Evolutionary conservation across 2,797 vertebrate genomes (phyloP), one percentile per base, ranked within the genome.

Genomic region (Bovichtus diacanthus): DNA sequence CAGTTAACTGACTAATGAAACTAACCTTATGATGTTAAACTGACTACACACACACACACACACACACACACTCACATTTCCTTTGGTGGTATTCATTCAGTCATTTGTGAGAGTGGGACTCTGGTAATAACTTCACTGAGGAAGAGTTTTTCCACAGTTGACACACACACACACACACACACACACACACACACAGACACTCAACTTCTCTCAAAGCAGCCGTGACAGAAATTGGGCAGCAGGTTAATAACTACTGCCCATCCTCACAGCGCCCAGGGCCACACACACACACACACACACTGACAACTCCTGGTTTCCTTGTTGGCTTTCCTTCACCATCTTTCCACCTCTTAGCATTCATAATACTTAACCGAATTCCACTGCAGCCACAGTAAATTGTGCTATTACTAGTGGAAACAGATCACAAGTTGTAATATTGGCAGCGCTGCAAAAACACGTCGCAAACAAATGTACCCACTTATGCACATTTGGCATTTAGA

Each of bases 201-300:
- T 25, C 76, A 79, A 63, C 73, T 73, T 61, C 74, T 77, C 71
- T 60, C 89, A 89, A 92, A 91, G 85, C 87, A 90, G 79, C 86
- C 74, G 67, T 91, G 91, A 92, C 91, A 92, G 91, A 88, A 91
- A 88, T 83, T 90, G 89, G 85, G 86, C 88, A 91, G 86, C 87
- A 90, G 89, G 91, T 92, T 92, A 92, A 92, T 92, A 92, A 92
- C 87, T 90, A 85, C 81, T 90, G 87, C 88, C 80, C 88, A 87
- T 91, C 86, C 87, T 89, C 84, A 82, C 85, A 85, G 84, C 0
- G 78, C 88, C 77, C 72, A 79, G 85, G 81, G 83, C 79, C 75
- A 72, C 70, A 71, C 78, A 60, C 66, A 66, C 70, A 49, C 39
- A 49, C 78, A 56, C 75, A 47, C 54, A 38, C 31, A 29, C 55